Base-by-base conservation (phyloP, 2,797 vertebrate species). In the Salmo trutta region DNA sequence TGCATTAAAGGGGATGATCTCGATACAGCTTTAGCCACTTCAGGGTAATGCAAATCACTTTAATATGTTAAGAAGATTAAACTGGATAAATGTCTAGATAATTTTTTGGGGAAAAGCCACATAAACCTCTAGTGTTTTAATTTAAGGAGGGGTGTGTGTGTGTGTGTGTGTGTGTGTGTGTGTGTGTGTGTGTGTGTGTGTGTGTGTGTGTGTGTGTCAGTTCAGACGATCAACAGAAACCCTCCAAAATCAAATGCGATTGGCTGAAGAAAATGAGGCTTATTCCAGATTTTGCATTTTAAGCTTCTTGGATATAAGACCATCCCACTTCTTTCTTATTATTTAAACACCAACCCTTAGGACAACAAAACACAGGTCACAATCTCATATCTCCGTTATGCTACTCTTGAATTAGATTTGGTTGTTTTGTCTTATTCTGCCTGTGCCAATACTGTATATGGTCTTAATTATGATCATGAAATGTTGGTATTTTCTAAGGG, bases 11-110 rank as follows among this genome's bases (percentile, higher is more conserved):
- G 93, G 93, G 92, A 90, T 92, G 93, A 92, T 91, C 92, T 90
- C 74, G 79, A 84, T 86, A 84, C 87, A 91, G 93, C 90, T 93
- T 94, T 92, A 93, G 93, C 93, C 92, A 95, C 94, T 94, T 91
- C 92, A 88, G 94, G 93, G 93, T 92, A 93, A 94, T 93, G 91
- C 91, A 94, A 95, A 95, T 95, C 94, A 94, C 91, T 94, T 94
- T 95, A 95, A 95, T 95, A 95, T 95, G 94, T 93, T 95, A 95
- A 95, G 94, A 93, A 94, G 95, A 95, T 95, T 95, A 95, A 92
- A 94, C 91, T 95, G 95, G 94, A 95, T 95, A 94, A 95, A 94
- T 95, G 94, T 95, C 95, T 92, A 94, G 94, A 95, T 95, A 93
- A 93, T 85, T 95, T 93, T 84, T 95, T 91, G 92, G 36, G 36